Base-by-base conservation (phyloP, 2,113 vertebrate genomes). In the Cyanocitta stelleri region DNA sequence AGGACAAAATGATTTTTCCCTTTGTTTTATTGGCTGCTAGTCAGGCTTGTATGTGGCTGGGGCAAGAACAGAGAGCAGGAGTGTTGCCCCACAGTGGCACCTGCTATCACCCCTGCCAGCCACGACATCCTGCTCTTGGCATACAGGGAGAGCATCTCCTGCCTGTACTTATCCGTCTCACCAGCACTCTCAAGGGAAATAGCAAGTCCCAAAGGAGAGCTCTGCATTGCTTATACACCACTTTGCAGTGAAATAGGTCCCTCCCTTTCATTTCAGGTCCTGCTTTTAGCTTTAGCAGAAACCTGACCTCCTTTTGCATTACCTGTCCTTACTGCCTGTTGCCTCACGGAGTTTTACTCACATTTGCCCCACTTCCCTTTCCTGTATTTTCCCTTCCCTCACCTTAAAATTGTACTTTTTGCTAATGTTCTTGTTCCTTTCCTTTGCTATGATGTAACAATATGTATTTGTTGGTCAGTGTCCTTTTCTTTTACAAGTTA, bases 131-230 rank as follows among this genome's bases (percentile, higher is more conserved):
- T 12, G 26, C 21, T 55, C 30, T 41, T 19, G 26, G 5, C 3
- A 2, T 17, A 2, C 0, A 0, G 19, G 20, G 32, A 54, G 5
- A 54, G 3, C 16, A 39, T 15, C 49, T 84, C 27, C 64, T 0
- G 4, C 15, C 21, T 1, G 0, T 9, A 16, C 21, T 61, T 30
- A 68, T 6, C 26, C 2, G 1, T 6, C 32, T 54, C 46, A 77
- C 4, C 35, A 52, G 51, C 11, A 18, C 14, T 69, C 69, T 71
- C 4, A 4, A 33, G 33, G 21, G 41, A 72, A 77, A 58, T 0
- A 29, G 19, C 4, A 61, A 68, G 41, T 41, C 54, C 66, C 29
- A 30, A 48, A 62, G 41, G 17, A 69, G 49, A 82, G 14, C 23
- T 85, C 37, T 85, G 51, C 17, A 13, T n/a, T 58, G 22, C n/a